Evolutionary conservation across 2,888 invertebrate species (phyloP).

Genomic region (Sphaeridia pumilis): DNA sequence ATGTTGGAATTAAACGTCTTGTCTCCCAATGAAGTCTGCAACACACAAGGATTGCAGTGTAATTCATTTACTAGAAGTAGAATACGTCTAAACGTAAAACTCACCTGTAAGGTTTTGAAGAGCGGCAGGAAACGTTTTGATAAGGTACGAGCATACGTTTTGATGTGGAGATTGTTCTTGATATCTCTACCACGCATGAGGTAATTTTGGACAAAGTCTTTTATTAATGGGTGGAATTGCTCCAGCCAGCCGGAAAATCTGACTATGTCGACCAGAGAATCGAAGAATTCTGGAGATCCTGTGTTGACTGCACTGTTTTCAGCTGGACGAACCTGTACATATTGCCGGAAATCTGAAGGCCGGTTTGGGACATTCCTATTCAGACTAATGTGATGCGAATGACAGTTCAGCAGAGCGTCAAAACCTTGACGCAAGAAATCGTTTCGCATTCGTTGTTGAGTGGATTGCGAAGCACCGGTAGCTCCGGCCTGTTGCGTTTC

Average conservation of each 20-base stretch:
- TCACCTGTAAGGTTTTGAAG: conserved; percentile 25
- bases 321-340: conserved; percentile 17
- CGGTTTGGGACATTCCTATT: conserved; percentile 14
- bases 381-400: conserved; percentile 24
- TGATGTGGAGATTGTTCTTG: conserved; percentile 26
- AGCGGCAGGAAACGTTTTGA: conserved; percentile 25
- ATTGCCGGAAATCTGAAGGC: conserved; percentile 21
- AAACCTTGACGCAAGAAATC: conserved; percentile 24
- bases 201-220: conserved; percentile 28
- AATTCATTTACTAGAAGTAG: neutral
- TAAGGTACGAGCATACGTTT: conserved; percentile 24
- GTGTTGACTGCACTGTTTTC: neutral
- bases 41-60: too few relatives aligned
- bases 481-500: too few relatives aligned
- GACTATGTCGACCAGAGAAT: conserved; percentile 22
- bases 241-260: conserved; percentile 23
- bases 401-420: conserved; percentile 27
- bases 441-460: conserved; percentile 15
- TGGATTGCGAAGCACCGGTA: neutral
- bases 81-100: neutral
- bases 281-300: conserved; percentile 17
- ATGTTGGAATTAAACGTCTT: conserved; percentile 4
- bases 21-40: neutral
- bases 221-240: conserved; percentile 19
- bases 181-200: conserved; percentile 30